phyloP scores from a whole-genome alignment of 2,113 vertebrate genomes.

The Ptyas mucosa region DNA sequence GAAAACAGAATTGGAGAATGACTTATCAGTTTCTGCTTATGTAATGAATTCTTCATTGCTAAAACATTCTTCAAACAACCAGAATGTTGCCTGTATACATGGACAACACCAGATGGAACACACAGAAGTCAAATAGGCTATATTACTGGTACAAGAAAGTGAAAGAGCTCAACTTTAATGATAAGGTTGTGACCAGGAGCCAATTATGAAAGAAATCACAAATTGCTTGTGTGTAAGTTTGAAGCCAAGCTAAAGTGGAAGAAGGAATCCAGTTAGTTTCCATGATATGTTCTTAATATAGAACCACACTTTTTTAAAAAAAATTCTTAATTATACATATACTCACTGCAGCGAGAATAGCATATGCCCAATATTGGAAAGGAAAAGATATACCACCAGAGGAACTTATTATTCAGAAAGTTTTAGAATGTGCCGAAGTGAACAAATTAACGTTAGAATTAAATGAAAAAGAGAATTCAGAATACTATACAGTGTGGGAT shows the following conservation, averaged over 20 bases:
- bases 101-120: not conserved
- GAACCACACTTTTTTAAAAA: not conserved
- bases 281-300: not conserved
- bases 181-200: not conserved
- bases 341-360: no score
- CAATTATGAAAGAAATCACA: not conserved
- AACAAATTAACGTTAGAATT: no score
- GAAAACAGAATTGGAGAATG: not conserved
- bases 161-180: not conserved
- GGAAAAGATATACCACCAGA: no score
- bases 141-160: not conserved
- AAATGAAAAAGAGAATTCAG: no score
- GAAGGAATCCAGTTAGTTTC: not conserved
- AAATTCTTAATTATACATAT: no score
- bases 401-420: no score
- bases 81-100: not conserved
- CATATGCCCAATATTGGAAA: no score
- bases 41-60: not conserved
- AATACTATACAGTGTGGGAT: no score
- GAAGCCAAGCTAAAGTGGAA: not conserved
- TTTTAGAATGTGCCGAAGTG: no score
- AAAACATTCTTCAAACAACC: not conserved
- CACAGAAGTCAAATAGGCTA: not conserved
- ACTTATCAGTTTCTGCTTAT: not conserved
- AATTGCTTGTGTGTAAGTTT: not conserved